Evolutionary conservation across 2,113 vertebrate species (phyloP), one percentile per base, ranked within the genome.

Genomic region (Carassius auratus): DNA sequence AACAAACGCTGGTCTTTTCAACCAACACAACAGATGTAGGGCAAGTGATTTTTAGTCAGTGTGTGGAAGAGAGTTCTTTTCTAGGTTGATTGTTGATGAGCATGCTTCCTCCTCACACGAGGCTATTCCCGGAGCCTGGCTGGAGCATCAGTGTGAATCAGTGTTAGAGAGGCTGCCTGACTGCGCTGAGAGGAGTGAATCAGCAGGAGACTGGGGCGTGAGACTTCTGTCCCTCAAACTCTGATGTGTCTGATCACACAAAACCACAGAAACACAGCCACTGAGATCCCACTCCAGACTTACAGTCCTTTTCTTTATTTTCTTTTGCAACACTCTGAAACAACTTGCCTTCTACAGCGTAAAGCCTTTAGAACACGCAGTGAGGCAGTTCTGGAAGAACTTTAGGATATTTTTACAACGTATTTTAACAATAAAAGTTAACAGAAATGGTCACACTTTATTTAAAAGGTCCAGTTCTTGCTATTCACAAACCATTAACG

Each of bases 181-280:
- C 36, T 33, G 50, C 42, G 21, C 76, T 61, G 45, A 1, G 45
- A 23, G 42, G 75, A 69, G 45, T 78, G 62, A 79, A 79, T 66
- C 78, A 19, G 42, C 17, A 21, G 68, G 57, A 50, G 78, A 33
- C 52, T 62, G 57, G 45, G 26, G 71, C 38, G 38, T 74, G 71
- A 74, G 71, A 75, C 73, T 75, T 75, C 73, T 75, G 73, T 50
- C 73, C 73, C 45, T 75, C 45, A 17, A 12, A 75, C 26, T 50
- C 21, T 15, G 45, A 75, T 75, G 73, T 75, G 73, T 75, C 73
- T 75, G 73, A 50, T n/a, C 12, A 50, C n/a, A 23, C 45, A 75
- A 23, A 50, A 75, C n/a, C 73, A 75, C n/a, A 23, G 66, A 69
- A 17, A 19, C 38, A 48, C 21, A 74, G 73, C 38, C 21, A 75